A percentile compares a stretch with the other conserved stretches of the same genome.
phyloP scores from a whole-genome alignment of 2,797 vertebrate species.

The Argyrosomus regius region DNA sequence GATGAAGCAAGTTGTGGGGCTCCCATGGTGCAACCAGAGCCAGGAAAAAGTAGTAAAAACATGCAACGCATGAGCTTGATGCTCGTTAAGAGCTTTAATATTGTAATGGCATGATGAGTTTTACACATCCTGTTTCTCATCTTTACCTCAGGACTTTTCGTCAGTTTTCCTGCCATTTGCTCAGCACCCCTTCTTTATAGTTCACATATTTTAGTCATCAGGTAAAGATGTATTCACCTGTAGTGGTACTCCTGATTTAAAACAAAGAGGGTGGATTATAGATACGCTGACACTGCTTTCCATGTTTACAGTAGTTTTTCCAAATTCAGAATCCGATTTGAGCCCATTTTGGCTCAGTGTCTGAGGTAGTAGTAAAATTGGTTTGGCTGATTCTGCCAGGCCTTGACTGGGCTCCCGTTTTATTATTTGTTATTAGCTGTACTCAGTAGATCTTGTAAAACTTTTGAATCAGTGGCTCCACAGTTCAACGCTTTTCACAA shows the following conservation, averaged over 20 bases:
- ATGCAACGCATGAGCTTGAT: conserved; percentile 51
- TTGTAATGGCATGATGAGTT: conserved; percentile 45
- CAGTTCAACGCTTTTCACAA: neutral
- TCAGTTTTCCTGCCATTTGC: conserved; percentile 4
- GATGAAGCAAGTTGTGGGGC: conserved; percentile 24
- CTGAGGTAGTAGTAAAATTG: neutral
- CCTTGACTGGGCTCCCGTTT: conserved; percentile 16
- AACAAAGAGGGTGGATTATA: neutral
- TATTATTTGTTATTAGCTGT: conserved; percentile 25
- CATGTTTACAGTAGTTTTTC: conserved; percentile 14
- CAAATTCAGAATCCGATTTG: neutral
- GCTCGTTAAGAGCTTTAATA: conserved; percentile 66
- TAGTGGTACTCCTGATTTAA: conserved; percentile 4
- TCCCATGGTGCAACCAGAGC: conserved; percentile 39
- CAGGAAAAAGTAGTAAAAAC: conserved; percentile 77
- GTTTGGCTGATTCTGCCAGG: conserved; percentile 11
- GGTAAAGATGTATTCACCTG: conserved; percentile 8
- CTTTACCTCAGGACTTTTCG: conserved; percentile 19
- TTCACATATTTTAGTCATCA: conserved; percentile 30
- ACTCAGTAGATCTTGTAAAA: conserved; percentile 2
- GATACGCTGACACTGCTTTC: neutral
- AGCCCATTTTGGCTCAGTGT: conserved; percentile 25
- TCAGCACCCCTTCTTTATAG: conserved; percentile 8
- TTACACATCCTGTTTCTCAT: conserved; percentile 65
- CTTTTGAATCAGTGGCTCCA: conserved; percentile 18